phyloP scores from a whole-genome alignment of 2,888 invertebrate species.

The Hecatera dysodea region DNA sequence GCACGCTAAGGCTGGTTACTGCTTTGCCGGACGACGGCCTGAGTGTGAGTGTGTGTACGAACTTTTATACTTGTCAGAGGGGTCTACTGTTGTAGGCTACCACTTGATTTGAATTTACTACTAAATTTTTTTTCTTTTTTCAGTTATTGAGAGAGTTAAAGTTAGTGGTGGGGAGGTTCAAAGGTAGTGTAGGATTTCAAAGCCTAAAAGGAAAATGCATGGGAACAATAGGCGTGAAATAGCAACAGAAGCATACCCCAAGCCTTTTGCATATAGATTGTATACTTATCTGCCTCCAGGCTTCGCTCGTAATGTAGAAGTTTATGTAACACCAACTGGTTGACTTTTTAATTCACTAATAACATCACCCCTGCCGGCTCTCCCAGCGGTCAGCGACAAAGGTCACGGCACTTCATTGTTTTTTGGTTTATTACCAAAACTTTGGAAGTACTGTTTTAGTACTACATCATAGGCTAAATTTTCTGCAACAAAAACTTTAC shows the following conservation, averaged over 20 bases:
- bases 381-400: slow-evolving; percentile 7
- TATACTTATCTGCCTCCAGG: slow-evolving; percentile 1
- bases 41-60: too few species aligned
- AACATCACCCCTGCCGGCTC: neutral
- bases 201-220: too few species aligned
- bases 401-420: slow-evolving; percentile 18
- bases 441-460: slow-evolving; percentile 7
- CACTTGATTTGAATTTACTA: too few species aligned
- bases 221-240: too few species aligned
- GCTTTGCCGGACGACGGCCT: too few species aligned
- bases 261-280: slow-evolving; percentile 18
- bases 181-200: too few species aligned
- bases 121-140: too few species aligned
- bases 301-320: slow-evolving; percentile 37
- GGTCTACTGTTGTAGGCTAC: too few species aligned
- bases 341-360: slow-evolving; percentile 39
- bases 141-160: too few species aligned
- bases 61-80: too few species aligned
- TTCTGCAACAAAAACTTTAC: neutral
- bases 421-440: neutral
- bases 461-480: neutral
- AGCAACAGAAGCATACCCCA: neutral
- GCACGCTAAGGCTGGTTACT: too few species aligned
- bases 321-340: slow-evolving; percentile 29
- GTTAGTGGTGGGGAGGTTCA: too few species aligned